Base-by-base conservation (phyloP, 2,888 invertebrate species). In the Conomelus anceps region DNA sequence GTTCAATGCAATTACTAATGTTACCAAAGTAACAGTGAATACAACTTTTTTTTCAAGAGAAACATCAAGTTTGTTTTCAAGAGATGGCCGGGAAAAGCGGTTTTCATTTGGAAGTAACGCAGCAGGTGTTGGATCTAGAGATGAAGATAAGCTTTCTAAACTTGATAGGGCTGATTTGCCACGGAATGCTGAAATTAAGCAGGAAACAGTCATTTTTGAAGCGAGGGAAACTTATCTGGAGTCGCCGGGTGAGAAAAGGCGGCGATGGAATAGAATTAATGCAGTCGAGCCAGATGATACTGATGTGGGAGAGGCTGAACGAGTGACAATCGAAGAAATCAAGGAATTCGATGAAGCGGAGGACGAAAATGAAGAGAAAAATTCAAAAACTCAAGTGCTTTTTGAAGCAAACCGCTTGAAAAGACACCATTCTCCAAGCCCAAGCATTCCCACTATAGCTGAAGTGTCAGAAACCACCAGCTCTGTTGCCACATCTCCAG, bases 1-100 rank as follows among this genome's bases (percentile, higher is more conserved):
- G 92, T 95, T 96, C 92, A 95, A 95, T 91, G 94, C 95, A 0
- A 94, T 95, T 88, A 94, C 95, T n/a, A 94, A 94, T 90, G 94
- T 94, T 11, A 94, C 95, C 0, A 94, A 94, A 92, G 94, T 94
- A 17, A 94, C 94, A 3, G 94, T 94, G 0, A 94, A 94, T 90
- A 92, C 93, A 0, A 93, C 93, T 84, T 93, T 94, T 90, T 94
- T 95, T 90, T 89, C 91, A 22, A 90, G 89, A 89, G 90, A 91
- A 63, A 89, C 88, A 0, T 41, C 90, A 22, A 89, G 90, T 88
- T 90, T 91, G 63, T 91, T 92, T 89, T 89, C 90, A 11, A 91
- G 90, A 89, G 91, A 91, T 89, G 90, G 90, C 41, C 86, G 90
- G 22, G 91, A 91, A 88, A 91, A 91, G 86, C 90, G 90, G 63